These are phyloP conservation scores for Octomys mimax DNA, from an alignment of 2,797 vertebrate genomes.

Conservation along the genomic window DNA sequence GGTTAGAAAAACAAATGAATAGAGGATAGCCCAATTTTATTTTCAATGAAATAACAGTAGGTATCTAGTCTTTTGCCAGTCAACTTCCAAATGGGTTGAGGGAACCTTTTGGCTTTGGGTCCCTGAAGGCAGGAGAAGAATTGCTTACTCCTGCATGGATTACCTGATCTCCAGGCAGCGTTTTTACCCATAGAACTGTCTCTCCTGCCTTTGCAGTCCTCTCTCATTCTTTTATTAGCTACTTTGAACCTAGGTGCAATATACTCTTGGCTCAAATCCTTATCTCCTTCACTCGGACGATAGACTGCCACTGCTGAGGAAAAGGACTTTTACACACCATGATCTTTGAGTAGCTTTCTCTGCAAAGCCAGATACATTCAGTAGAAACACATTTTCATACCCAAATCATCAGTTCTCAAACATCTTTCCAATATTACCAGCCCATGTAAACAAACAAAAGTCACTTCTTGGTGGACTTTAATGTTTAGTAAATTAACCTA, in stretches of 20 bases:
- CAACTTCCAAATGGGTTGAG: not conserved
- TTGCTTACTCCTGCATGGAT: not conserved
- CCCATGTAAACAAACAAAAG: constrained; percentile 14
- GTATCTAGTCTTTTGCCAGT: constrained; percentile 27
- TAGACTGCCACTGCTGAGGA: constrained; percentile 39
- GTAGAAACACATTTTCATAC: not conserved
- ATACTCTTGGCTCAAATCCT: constrained; percentile 9
- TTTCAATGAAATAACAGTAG: constrained; percentile 4
- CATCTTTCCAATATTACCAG: not conserved
- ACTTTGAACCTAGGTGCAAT: constrained; percentile 5
- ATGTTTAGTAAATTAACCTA: constrained; percentile 61
- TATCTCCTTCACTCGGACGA: constrained; percentile 42
- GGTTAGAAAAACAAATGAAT: constrained; percentile 42
- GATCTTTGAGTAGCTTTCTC: constrained; percentile 6
- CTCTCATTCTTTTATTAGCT: not conserved
- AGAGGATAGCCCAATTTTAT: not conserved
- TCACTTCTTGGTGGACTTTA: constrained; percentile 66
- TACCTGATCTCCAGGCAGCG: constrained; percentile 42
- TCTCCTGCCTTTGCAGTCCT: not conserved
- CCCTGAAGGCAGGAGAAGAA: constrained; percentile 41
- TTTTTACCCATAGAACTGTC: constrained; percentile 16
- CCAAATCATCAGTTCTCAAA: constrained; percentile 59
- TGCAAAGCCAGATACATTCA: constrained; percentile 44
- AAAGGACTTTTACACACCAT: constrained; percentile 6
- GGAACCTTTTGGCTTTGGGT: constrained; percentile 27